Base-by-base conservation (phyloP, 2,797 vertebrate species). In the Sebastes kiyomatsui region DNA sequence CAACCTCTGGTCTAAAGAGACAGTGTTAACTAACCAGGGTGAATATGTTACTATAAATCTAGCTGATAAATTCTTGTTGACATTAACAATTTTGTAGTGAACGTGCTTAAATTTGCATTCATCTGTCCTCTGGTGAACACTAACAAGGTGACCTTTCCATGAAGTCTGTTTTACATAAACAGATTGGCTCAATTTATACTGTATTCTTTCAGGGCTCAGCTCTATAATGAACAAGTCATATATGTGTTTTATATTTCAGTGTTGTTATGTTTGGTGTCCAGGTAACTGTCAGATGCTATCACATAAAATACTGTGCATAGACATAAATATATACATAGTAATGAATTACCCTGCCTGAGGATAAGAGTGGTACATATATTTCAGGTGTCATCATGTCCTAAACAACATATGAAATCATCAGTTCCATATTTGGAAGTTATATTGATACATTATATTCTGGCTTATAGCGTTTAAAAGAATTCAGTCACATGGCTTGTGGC, bases 11-110 rank as follows among this genome's bases (percentile, higher is more conserved):
- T 23, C 35, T 14, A 54, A 77, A 54, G 65, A 38, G 33, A 56
- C 27, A 5, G 8, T 30, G 23, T 20, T 72, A 61, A n/a, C 59
- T 67, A 33, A 75, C 38, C 11, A 27, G 14, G 22, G n/a, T 72
- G 13, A 56, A 62, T 65, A 66, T 72, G 12, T 35, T 55, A 35
- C 35, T 59, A 4, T 72, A 28, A 35, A 33, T 70, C 72, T 33
- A 82, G 60, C 54, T 32, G 58, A 67, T 46, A 68, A 18, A 80
- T 86, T 84, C 42, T 68, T 88, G 81, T 69, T 84, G 77, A 79
- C 81, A 68, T 82, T 61, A 22, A 65, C 35, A 72, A 14, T 75
- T 69, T 49, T 58, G 33, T 58, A 10, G 27, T 42, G 14, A 81
- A 59, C 5, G 6, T 65, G 10, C n/a, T 79, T 61, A 27, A 6